phyloP scores from a whole-genome alignment of 2,797 vertebrate species.

The Sebastes baramenuke region DNA sequence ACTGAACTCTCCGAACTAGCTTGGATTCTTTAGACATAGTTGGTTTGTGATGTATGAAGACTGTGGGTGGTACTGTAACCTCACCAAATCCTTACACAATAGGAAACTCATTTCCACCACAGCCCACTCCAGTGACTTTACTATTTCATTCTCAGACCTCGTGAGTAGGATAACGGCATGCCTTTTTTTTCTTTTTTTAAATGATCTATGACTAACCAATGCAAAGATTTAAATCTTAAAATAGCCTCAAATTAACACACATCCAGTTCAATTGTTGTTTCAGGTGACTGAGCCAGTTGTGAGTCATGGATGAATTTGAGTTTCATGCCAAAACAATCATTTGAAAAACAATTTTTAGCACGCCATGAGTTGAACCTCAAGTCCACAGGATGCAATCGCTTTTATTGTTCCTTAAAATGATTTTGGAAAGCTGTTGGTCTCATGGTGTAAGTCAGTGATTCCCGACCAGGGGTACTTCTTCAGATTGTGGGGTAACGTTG shows the following conservation, averaged over 20 bases:
- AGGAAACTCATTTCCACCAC: slow-evolving; percentile 39
- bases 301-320: not conserved
- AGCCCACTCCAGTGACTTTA: slow-evolving; percentile 35
- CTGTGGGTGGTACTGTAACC: slow-evolving; percentile 9
- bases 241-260: not conserved
- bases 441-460: not conserved
- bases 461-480: no score
- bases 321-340: not conserved
- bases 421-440: not conserved
- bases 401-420: not conserved
- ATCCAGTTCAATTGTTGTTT: not conserved
- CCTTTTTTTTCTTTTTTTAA: no score
- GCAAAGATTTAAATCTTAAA: slow-evolving; percentile 19
- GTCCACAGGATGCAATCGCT: not conserved
- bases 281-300: slow-evolving; percentile 5
- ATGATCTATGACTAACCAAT: not conserved
- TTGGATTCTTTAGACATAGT: not conserved
- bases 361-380: not conserved
- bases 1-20: not conserved
- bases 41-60: not conserved
- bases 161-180: not conserved
- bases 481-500: no score
- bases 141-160: not conserved
- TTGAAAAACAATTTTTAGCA: not conserved
- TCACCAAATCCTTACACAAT: not conserved